Conservation (phyloP, 2,888 invertebrate species). For the Cabera pusaria region DNA sequence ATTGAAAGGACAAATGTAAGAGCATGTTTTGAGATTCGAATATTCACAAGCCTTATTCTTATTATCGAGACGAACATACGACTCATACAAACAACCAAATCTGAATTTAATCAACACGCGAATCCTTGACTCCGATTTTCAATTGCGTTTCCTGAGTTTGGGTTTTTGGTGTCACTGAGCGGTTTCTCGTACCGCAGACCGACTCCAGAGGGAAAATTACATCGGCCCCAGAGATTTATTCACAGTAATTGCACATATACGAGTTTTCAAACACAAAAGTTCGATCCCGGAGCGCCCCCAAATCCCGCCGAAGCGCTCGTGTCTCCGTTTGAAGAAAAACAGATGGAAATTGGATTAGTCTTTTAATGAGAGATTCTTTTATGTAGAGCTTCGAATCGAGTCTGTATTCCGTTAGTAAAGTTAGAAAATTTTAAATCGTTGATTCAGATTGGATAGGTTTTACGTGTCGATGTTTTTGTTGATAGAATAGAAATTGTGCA, state of each 20-base stretch:
- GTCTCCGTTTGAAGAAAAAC: slow-evolving; percentile 32
- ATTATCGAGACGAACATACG: slow-evolving; percentile 30
- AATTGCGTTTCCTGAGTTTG: slow-evolving; percentile 37
- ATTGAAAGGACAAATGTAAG: no score
- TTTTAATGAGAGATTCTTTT: slow-evolving; percentile 40
- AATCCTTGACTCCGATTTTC: slow-evolving; percentile 47
- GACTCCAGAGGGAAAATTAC: slow-evolving; percentile 37
- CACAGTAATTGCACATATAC: slow-evolving; percentile 49
- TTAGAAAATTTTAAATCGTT: slow-evolving; percentile 22
- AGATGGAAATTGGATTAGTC: slow-evolving; percentile 36
- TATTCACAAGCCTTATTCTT: slow-evolving; percentile 15
- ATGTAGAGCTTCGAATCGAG: slow-evolving; percentile 21
- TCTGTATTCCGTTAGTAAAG: slow-evolving; percentile 13
- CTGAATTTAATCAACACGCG: slow-evolving; percentile 60
- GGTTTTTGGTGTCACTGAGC: slow-evolving; percentile 33
- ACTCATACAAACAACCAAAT: slow-evolving; percentile 44
- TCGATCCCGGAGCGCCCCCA: slow-evolving; percentile 23
- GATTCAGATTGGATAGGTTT: slow-evolving; percentile 12
- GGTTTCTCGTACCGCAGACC: slow-evolving; percentile 26
- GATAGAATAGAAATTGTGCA: slow-evolving; percentile 6
- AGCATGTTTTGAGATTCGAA: no score
- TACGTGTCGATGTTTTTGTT: slow-evolving; percentile 5
- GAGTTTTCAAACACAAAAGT: slow-evolving; percentile 36
- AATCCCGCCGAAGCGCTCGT: slow-evolving; percentile 22
- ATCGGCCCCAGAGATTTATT: slow-evolving; percentile 47